A percentile compares a stretch with the other conserved stretches of the same genome.
phyloP scores from a whole-genome alignment of 2,113 vertebrate species.

The Gobius niger region DNA sequence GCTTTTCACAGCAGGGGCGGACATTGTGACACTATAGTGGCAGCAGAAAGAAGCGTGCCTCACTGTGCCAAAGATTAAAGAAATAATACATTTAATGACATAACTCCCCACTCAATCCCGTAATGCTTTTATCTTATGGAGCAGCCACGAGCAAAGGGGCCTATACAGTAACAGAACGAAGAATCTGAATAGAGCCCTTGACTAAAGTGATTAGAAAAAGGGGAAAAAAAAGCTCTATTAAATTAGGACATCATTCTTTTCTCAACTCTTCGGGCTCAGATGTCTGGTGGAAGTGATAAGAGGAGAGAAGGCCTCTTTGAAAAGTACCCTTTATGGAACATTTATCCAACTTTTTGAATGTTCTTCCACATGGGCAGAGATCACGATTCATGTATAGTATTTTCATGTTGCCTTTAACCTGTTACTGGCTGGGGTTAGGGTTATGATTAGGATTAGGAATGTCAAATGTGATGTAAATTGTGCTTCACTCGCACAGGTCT shows the following conservation, averaged over 20 bases:
- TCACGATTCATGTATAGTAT: no score
- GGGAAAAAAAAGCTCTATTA: neutral
- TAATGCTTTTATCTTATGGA: slow-evolving; percentile 9
- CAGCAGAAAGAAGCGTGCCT: neutral
- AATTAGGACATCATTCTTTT: neutral
- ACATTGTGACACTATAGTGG: slow-evolving; percentile 7
- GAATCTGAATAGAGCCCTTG: slow-evolving; percentile 3
- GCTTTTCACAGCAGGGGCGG: neutral
- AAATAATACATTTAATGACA: slow-evolving; percentile 5
- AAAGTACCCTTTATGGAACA: neutral
- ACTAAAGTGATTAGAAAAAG: slow-evolving; percentile 1
- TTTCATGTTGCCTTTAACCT: no score
- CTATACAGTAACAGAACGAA: neutral
- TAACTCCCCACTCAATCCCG: neutral
- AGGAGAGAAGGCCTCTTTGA: neutral
- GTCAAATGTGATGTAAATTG: no score
- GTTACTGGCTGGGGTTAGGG: no score
- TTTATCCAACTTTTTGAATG: neutral
- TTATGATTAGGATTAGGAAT: no score
- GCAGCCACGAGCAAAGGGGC: neutral
- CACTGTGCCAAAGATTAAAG: slow-evolving; percentile 4
- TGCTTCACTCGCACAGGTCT: no score
- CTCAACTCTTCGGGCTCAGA: neutral
- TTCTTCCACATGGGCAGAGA: neutral
- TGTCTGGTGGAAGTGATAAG: neutral